Evolutionary conservation across 2,797 vertebrate genomes (phyloP).

Genomic region (Mareca penelope): DNA sequence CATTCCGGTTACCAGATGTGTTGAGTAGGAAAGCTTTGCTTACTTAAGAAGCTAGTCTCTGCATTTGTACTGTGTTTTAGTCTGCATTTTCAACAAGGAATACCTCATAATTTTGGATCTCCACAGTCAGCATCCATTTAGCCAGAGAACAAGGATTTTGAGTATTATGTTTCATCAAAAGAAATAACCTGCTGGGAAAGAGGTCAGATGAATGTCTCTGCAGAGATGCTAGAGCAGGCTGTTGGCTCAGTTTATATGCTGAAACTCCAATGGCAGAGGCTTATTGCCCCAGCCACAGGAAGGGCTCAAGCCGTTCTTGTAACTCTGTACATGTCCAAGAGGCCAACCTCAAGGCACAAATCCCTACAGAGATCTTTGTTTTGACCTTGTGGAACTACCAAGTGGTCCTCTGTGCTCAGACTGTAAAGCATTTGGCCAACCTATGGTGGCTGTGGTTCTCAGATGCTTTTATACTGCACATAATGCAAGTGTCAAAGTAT

Average conservation of each 20-base stretch:
- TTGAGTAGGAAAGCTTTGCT: not conserved
- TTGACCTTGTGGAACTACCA: not conserved
- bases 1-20: not conserved
- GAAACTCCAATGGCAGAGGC: not conserved
- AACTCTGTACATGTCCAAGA: not conserved
- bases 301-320: not conserved
- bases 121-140: not conserved
- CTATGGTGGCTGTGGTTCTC: not conserved
- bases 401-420: not conserved
- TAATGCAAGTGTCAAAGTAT: not conserved
- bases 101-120: not conserved
- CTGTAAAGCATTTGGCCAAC: not conserved
- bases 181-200: not conserved
- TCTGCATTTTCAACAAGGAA: not conserved
- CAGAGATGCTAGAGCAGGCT: not conserved
- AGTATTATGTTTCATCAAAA: not conserved
- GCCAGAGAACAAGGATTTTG: not conserved
- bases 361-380: not conserved
- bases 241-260: not conserved
- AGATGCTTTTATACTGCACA: rapidly evolving
- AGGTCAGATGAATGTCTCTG: not conserved
- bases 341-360: not conserved
- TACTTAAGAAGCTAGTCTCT: not conserved
- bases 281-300: not conserved
- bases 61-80: not conserved